phyloP scores from a whole-genome alignment of 2,888 invertebrate genomes.

The Unio pictorum region DNA sequence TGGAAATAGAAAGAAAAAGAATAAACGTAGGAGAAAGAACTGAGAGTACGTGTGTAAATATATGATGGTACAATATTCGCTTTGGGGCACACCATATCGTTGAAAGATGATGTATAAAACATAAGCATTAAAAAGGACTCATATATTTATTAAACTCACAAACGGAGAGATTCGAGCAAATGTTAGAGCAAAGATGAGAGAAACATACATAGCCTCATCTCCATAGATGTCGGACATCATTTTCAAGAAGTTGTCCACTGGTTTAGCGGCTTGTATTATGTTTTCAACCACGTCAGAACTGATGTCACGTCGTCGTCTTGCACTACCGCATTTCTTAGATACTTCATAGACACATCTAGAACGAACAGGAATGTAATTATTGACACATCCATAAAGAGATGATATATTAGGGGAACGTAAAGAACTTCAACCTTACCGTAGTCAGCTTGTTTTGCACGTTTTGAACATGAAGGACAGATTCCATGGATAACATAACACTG shows the following conservation, averaged over 20 bases:
- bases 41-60: no score
- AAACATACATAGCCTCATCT: constrained; percentile 27
- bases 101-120: no score
- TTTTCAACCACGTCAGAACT: constrained; percentile 24
- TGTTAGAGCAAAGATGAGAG: background rate
- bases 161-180: background rate
- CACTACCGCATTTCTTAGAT: constrained; percentile 11
- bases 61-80: no score
- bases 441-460: no score
- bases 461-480: no score
- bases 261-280: constrained; percentile 14
- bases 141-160: background rate
- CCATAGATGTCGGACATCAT: constrained; percentile 29
- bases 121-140: no score
- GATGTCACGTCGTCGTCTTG: constrained; percentile 13
- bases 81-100: no score
- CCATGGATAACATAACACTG: no score
- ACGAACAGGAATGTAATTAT: background rate
- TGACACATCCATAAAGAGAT: background rate
- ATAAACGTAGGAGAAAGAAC: no score
- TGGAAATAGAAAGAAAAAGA: no score
- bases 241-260: constrained; percentile 24
- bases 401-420: no score
- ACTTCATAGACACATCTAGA: constrained; percentile 19
- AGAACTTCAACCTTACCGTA: no score